A percentile compares a stretch with the other conserved stretches of the same genome.
These are phyloP conservation scores for Podarcis lilfordi DNA, from an alignment of 2,797 vertebrate species.

Conservation along the genomic window DNA sequence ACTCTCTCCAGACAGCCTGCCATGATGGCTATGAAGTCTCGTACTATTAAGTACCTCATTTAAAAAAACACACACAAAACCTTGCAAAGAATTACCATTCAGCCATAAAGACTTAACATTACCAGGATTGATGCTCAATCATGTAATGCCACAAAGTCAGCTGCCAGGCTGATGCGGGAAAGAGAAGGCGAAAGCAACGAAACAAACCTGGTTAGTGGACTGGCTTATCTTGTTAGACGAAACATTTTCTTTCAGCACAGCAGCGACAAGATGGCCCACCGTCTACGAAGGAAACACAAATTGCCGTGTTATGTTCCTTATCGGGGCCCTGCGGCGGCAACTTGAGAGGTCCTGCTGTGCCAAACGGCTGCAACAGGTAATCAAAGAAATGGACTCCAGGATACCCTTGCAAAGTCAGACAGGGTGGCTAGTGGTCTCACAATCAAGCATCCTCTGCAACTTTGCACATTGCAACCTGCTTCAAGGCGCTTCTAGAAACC, in stretches of 20 bases:
- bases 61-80: neutral
- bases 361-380: neutral
- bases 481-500: neutral
- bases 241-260: conserved; percentile 89
- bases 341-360: neutral
- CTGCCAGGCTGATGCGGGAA: accelerated
- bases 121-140: neutral
- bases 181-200: neutral
- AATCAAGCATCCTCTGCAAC: neutral
- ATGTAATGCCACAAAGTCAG: neutral
- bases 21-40: neutral
- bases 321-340: neutral
- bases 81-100: neutral
- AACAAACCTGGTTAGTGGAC: conserved; percentile 84
- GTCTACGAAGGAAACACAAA: conserved; percentile 77
- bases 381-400: neutral
- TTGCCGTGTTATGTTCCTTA: conserved; percentile 9
- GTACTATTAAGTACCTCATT: neutral
- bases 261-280: conserved; percentile 87
- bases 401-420: neutral
- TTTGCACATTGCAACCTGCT: neutral
- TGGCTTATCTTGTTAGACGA: conserved; percentile 81
- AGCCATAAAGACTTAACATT: neutral
- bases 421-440: neutral
- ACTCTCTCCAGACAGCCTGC: neutral